Evolutionary conservation across 1,140 invertebrate species (phyloP), one percentile per base, ranked within the genome.

Genomic region (Meloidogyne hapla): DNA sequence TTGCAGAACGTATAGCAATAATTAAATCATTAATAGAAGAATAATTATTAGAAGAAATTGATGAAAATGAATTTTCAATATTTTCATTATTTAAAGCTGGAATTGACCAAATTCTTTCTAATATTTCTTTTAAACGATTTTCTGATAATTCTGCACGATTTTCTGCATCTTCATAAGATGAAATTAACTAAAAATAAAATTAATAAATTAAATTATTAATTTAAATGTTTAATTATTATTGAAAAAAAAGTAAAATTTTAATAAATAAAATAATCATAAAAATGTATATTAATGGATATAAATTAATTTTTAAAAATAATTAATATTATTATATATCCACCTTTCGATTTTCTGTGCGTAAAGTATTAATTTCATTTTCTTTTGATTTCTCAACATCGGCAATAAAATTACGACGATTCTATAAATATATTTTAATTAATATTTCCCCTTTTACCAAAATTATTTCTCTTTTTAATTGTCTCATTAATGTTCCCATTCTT

Each of bases 1-100:
- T 56, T 56, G 48, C 48, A n/a, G 48, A 56, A 56, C 48, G 48
- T n/a, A 56, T 56, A n/a, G 48, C n/a, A 56, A n/a, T 56, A 56
- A 56, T 56, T 56, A 56, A 56, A 56, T 56, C 6, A 56, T n/a
- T 56, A 56, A 56, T 56, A n/a, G n/a, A 56, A 48, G 45, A 5
- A 48, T 48, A 18, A 48, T 48, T 48, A 48, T 48, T 0, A 48
- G 13, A 18, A n/a, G 13, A 18, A 48, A 18, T 18, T 48, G 45
- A 48, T 18, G 45, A 48, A 48, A 48, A 48, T 18, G 48, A 56
- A 56, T 8, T 56, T 8, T n/a, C 18, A 56, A n/a, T n/a, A 33
- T 33, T 33, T 33, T 33, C 33, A 56, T n/a, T 56, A 56, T 56
- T 56, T 56, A 56, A 56, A 56, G n/a, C n/a, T 6, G 48, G 48